phyloP scores from a whole-genome alignment of 2,888 invertebrate species.

The Linyphia triangularis region DNA sequence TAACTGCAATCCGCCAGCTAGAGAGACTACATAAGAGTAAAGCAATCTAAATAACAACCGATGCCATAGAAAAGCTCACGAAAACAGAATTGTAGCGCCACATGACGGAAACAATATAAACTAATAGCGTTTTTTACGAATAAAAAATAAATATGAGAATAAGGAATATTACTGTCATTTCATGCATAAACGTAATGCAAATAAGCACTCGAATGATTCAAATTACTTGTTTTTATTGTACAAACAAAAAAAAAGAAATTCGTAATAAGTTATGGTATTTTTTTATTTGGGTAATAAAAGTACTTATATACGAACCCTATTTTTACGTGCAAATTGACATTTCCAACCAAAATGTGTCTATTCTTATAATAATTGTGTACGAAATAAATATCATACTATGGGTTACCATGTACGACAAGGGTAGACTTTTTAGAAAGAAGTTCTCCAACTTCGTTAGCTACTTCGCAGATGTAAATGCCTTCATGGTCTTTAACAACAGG shows the following conservation, averaged over 20 bases:
- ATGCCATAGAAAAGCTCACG: background rate
- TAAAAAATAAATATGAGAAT: background rate
- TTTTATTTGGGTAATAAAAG: background rate
- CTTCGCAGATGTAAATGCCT: conserved; percentile 60
- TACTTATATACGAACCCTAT: background rate
- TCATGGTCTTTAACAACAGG: conserved; percentile 35
- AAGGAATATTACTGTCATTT: background rate
- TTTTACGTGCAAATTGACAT: background rate
- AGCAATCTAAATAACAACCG: background rate
- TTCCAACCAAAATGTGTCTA: background rate
- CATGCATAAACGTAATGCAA: too few species aligned
- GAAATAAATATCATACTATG: background rate
- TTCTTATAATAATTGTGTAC: background rate
- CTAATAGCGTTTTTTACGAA: background rate
- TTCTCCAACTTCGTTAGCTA: conserved; percentile 47
- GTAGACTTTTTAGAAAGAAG: background rate
- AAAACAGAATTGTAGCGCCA: conserved; percentile 56
- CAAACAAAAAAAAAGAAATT: background rate
- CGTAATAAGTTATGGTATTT: background rate
- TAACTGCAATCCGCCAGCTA: background rate
- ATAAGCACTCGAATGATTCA: background rate
- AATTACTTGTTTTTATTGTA: background rate
- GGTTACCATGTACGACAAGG: conserved; percentile 41
- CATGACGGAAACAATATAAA: conserved; percentile 48
- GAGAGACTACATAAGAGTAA: background rate